Evolutionary conservation across 1,140 invertebrate species (phyloP).

Genomic region (Hydropsyche tenuis): DNA sequence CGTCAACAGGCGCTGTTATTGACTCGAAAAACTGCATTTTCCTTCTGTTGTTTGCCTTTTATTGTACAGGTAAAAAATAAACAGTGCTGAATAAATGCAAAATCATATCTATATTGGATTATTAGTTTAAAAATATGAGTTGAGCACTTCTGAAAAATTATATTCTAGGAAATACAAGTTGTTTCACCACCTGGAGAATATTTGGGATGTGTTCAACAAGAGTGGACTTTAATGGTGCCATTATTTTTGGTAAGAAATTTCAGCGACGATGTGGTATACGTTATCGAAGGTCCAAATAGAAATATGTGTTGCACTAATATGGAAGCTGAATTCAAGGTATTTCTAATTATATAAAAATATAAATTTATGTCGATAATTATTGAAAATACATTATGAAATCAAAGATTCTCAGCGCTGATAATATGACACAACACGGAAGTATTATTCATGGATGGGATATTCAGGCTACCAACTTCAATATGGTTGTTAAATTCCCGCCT

Average conservation of each 20-base stretch:
- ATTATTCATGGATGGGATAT: constrained; percentile 66
- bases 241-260: constrained; percentile 62
- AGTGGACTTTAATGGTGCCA: constrained; percentile 61
- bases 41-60: constrained; percentile 59
- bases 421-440: constrained; percentile 62
- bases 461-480: constrained; percentile 61
- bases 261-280: constrained; percentile 60
- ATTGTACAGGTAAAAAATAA: constrained; percentile 55
- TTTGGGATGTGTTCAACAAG: constrained; percentile 64
- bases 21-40: constrained; percentile 62
- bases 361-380: background rate
- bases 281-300: constrained; percentile 63
- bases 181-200: constrained; percentile 64
- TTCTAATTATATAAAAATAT: background rate
- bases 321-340: constrained; percentile 58
- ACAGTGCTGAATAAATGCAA: background rate
- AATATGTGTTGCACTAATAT: constrained; percentile 50
- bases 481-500: constrained; percentile 61
- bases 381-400: constrained; percentile 21
- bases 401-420: constrained; percentile 59
- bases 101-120: background rate
- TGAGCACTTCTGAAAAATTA: background rate
- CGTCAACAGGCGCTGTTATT: constrained; percentile 70
- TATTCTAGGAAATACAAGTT: constrained; percentile 62
- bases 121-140: background rate